phyloP scores from a whole-genome alignment of 2,113 vertebrate genomes.

The Pterophyllum scalare region DNA sequence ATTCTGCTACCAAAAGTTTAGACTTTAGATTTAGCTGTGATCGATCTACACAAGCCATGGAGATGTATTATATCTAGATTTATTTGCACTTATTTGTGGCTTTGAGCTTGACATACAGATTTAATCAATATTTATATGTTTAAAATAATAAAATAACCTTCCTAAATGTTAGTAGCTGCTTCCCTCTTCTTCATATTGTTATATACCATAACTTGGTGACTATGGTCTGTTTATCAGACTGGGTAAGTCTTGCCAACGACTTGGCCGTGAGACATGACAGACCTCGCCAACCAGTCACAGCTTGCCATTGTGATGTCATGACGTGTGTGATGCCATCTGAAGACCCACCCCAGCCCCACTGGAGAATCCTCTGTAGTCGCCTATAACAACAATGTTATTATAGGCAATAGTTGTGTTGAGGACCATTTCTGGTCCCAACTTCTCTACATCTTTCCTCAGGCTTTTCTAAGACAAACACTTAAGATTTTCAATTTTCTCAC shows the following conservation, averaged over 20 bases:
- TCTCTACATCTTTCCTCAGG: neutral
- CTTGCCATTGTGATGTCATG: neutral
- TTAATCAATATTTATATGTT: too few relatives aligned
- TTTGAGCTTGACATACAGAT: too few relatives aligned
- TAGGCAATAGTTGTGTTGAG: neutral
- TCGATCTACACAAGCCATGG: neutral
- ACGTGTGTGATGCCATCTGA: neutral
- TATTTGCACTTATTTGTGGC: too few relatives aligned
- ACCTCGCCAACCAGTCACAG: neutral
- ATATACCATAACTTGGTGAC: too few relatives aligned
- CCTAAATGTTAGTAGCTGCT: too few relatives aligned
- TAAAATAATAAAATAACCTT: too few relatives aligned
- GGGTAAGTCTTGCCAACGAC: neutral
- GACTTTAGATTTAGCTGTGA: neutral
- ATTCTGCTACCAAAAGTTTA: neutral
- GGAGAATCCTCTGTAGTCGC: neutral
- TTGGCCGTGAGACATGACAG: neutral
- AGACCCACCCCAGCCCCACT: neutral
- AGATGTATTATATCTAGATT: too few relatives aligned
- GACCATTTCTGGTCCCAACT: neutral
- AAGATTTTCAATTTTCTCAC: rapidly evolving
- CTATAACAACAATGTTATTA: neutral
- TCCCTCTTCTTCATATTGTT: too few relatives aligned
- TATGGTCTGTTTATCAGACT: too few relatives aligned
- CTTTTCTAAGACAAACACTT: neutral